Conservation (phyloP, 2,797 vertebrate species). For the Florisuga fusca region DNA sequence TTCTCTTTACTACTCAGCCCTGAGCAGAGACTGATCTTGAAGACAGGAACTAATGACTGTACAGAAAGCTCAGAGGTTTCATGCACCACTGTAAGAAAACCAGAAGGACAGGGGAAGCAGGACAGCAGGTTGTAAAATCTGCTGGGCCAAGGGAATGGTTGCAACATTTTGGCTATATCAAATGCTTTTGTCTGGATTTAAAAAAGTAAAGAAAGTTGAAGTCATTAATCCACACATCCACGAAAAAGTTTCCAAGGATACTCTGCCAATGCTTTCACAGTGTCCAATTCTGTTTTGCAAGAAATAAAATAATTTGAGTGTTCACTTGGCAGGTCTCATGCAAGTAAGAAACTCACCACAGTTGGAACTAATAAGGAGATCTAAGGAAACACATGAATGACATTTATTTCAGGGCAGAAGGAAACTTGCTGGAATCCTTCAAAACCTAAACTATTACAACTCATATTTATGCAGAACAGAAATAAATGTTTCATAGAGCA, state of each 20-base stretch:
- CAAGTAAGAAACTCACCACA: neutral
- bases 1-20: neutral
- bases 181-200: neutral
- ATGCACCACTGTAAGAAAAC: neutral
- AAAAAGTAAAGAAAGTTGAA: neutral
- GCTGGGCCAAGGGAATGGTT: neutral
- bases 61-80: neutral
- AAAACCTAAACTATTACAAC: neutral
- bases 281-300: neutral
- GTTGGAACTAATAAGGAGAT: neutral
- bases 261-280: neutral
- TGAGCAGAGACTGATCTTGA: neutral
- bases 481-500: neutral
- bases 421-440: neutral
- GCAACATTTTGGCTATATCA: neutral
- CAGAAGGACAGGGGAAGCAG: neutral
- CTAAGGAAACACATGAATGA: neutral
- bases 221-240: neutral
- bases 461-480: neutral
- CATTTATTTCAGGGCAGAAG: neutral
- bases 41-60: rapidly evolving
- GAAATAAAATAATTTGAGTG: neutral
- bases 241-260: neutral
- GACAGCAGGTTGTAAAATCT: neutral
- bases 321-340: neutral